Base-by-base conservation (phyloP, 2,888 invertebrate genomes). In the Allygus modestus region DNA sequence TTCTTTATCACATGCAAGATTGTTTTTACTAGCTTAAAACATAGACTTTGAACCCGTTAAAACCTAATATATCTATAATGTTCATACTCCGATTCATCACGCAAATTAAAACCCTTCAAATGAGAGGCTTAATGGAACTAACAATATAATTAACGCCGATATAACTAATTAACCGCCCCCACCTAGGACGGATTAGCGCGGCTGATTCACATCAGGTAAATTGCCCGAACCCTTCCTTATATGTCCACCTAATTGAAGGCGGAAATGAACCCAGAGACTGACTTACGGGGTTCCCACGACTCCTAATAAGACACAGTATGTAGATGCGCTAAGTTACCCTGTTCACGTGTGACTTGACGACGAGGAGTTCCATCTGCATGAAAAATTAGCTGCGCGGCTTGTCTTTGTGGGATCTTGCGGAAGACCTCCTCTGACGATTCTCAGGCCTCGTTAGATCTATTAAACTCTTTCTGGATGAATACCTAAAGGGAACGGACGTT, bases 201-300 rank as follows among this genome's bases (percentile, higher is more conserved):
- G 15, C 23, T 77, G 9, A 5, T 71, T 71, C 73, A 20, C 20
- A 23, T 77, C 41, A 15, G 28, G 28, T 77, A 46, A 77, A 46
- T 77, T 77, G 31, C 46, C 28, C 2, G 77, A 77, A 77, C 46
- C 77, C 73, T 41, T 33, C 73, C 43, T 46, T 28, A 28, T 46
- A 28, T 77, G 77, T 77, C 77, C 77, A 77, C 77, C 51, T 77
- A 77, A 77, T 77, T 77, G 77, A 77, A 46, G 46, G 37, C 77
- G 77, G 77, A 77, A 77, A 77, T 77, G 77, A 77, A 46, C 41
- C 37, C 26, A 0, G 33, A 31, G 71, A 4, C 71, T 71, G 71
- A 71, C 71, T 71, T 71, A 71, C 71, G 17, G 41, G 41, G 69
- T 71, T 71, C 71, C 71, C 71, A 71, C 41, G 71, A 41, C 33